Base-by-base conservation (phyloP, 2,888 invertebrate species). In the Scaptomyza parva region DNA sequence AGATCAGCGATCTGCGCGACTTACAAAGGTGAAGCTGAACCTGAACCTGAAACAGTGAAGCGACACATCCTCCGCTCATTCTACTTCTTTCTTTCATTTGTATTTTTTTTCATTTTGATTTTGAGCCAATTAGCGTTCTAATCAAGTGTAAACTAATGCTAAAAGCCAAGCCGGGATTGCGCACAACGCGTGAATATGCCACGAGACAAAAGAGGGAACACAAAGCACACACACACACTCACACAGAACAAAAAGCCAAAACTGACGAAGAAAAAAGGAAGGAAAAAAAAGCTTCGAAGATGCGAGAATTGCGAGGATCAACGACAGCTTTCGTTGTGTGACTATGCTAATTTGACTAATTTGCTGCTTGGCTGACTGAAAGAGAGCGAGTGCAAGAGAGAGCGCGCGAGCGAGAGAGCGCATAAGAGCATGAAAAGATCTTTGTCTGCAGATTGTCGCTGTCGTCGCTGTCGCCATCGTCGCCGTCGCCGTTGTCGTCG, bases 111-210 rank as follows among this genome's bases (percentile, higher is more conserved):
- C 1, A 2, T 9, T n/a, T 39, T 40, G 9, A 14, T 43, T 51
- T 45, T 54, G 60, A 53, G 73, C 82, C 87, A 86, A 86, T 86
- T 86, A 86, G 85, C 85, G 82, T 81, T 83, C 85, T 87, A 86
- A 86, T 86, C 82, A 86, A 86, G 85, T 76, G 87, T 87, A 85
- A 86, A 86, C 87, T 86, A 85, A 85, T 86, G 86, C 85, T 81
- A 83, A 83, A 84, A 84, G 84, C 84, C 81, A 81, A 84, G 74
- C 79, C 78, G 66, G 47, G 75, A 72, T 85, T 78, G 81, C 84
- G 67, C 68, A 70, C 77, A 87, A 83, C 87, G 89, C 89, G 89
- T 89, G 88, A 89, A 89, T 83, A 75, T 88, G 89, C 89, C 89
- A 89, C 89, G 89, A 89, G 89, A 80, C 89, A 89, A 82, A 78